Base-by-base conservation (phyloP, 1,140 invertebrate genomes). In the Dysdera silvatica region DNA sequence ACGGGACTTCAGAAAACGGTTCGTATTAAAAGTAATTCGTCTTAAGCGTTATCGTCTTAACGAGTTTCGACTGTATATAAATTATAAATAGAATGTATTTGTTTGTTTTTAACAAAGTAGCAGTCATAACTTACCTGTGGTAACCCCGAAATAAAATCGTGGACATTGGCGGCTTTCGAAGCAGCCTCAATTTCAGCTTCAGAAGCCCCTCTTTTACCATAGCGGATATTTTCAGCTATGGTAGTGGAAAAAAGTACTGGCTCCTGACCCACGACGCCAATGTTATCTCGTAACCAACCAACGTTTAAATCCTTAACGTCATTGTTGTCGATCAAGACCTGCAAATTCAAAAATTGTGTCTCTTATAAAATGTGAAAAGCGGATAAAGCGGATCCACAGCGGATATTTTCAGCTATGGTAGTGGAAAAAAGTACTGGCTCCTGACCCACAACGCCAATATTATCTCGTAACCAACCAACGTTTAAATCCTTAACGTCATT, bases 391-490 rank as follows among this genome's bases (percentile, higher is more conserved):
- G n/a, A n/a, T 20, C 69, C 69, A 28, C 60, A 56, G 14, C 61
- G 33, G 53, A 71, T 69, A 37, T 71, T 71, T 37, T 71, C 69
- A 32, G 31, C 83, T 65, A 96, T 92, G 5, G 87, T 87, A 0
- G 84, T 86, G 67, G 84, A 87, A 76, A 95, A 91, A 16, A 92
- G 77, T 24, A 89, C 84, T 1, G 89, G 89, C 71, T 91, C 88
- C 74, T 91, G 89, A n/a, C 87, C 87, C 2, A 92, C 89, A 1
- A 91, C 80, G 7, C 87, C 88, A 47, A 91, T 85, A 58, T 89
- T 82, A 31, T 82, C 81, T 35, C 92, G 80, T 16, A 92, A 74
- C 82, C 87, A 89, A 24, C 81, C 77, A 12, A 94, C 81, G 71
- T 90, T 88, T 6, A 89, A 70, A 10, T 80, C 76, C 37, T 81